A percentile compares a stretch with the other conserved stretches of the same genome.
Evolutionary conservation across 2,113 vertebrate genomes (phyloP).

Genomic region (Empidonax alnorum): DNA sequence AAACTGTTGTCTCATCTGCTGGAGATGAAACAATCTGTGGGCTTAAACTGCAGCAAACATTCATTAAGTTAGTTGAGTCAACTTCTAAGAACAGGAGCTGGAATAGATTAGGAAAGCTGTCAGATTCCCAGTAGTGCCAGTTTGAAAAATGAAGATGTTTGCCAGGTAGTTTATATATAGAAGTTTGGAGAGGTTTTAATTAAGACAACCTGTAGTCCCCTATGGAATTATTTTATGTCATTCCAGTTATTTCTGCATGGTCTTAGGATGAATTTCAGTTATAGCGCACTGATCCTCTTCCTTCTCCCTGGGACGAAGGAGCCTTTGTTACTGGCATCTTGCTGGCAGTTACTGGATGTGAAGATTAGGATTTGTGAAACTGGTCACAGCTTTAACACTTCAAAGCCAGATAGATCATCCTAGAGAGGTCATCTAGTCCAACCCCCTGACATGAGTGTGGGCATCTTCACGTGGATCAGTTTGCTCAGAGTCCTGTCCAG

Average conservation of each 20-base stretch:
- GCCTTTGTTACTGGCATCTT: background rate
- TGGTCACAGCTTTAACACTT: background rate
- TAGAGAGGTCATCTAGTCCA: background rate
- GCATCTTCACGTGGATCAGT: background rate
- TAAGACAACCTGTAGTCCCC: background rate
- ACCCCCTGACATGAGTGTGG: background rate
- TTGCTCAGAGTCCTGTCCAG: rapidly evolving
- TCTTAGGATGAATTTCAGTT: slow-evolving; percentile 4
- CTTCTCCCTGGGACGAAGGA: background rate
- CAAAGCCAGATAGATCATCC: background rate
- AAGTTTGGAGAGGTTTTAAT: background rate
- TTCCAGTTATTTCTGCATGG: slow-evolving; percentile 8
- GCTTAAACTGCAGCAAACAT: background rate
- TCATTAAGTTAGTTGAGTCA: background rate
- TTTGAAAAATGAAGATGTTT: background rate
- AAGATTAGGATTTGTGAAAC: background rate
- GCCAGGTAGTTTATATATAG: background rate
- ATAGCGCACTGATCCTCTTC: background rate
- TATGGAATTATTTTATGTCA: background rate
- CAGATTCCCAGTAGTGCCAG: background rate
- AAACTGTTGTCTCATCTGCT: background rate
- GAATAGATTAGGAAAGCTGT: background rate
- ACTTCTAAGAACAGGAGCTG: background rate
- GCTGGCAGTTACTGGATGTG: background rate
- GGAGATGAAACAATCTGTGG: background rate